Evolutionary conservation across 1,140 invertebrate species (phyloP), one percentile per base, ranked within the genome.

Genomic region (Brachionus plicatilis): DNA sequence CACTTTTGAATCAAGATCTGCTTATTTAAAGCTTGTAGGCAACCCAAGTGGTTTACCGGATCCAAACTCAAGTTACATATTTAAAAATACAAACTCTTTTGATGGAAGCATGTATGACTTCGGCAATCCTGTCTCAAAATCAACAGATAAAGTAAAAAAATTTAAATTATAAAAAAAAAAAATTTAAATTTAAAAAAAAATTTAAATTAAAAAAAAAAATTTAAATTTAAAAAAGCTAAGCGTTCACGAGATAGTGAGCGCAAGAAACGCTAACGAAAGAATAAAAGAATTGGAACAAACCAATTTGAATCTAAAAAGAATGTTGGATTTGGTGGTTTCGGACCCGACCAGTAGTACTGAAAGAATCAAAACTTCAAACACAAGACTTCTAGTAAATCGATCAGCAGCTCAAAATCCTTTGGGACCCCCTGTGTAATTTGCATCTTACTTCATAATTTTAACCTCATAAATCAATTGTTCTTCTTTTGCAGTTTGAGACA

Each of bases 221-320:
- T 47, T 41, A 8, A 0, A 20, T 45, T 72, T 75, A 0, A 75
- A 27, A 8, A 9, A 27, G 43, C 72, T 37, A 6, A 27, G 17
- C 27, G 72, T 29, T 24, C 79, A 82, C 45, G 79, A 82, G 20
- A 60, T 82, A 12, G 79, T 82, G 3, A 82, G 53, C 27, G 53
- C 53, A 4, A 82, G 65, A 66, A 82, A 82, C 33, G 65, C 65
- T 7, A 82, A 37, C 12, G 79, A 82, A 60, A 60, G 79, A 82
- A 60, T 82, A 11, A 82, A 68, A 68, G 53, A 82, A 47, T 29
- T 82, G 33, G 79, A 82, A 68, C 53, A 82, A 47, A 65, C 79
- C 29, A 82, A 82, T 65, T 60, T 82, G n/a, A 82, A 82, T 82
- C 53, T 82, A 41, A 82, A 45, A 68, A 41, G 79, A 65, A 82